Evolutionary conservation across 2,797 vertebrate species (phyloP).

Genomic region (Discoglossus pictus): DNA sequence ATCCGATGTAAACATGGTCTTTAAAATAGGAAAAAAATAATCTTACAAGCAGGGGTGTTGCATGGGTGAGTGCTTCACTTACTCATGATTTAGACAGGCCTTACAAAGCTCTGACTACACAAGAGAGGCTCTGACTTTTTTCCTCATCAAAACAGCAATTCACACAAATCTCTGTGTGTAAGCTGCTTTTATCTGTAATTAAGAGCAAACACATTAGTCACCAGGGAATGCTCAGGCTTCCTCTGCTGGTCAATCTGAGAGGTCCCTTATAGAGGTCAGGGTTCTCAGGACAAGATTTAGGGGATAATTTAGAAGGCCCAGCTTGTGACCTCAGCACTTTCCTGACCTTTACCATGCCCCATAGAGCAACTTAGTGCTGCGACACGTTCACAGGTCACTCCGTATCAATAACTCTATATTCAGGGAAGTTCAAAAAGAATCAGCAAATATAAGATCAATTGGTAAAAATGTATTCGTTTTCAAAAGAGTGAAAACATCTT

Average conservation of each 20-base stretch:
- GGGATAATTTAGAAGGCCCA: constrained; percentile 10
- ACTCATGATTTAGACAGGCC: neutral
- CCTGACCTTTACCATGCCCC: constrained; percentile 31
- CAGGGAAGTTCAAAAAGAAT: too few relatives aligned
- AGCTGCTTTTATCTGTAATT: constrained; percentile 29
- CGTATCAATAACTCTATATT: too few relatives aligned
- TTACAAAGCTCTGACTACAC: constrained; percentile 14
- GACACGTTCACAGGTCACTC: too few relatives aligned
- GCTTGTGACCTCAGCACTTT: constrained; percentile 3
- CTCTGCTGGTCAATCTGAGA: constrained; percentile 1
- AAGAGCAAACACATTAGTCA: constrained; percentile 37
- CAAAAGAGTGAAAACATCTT: neutral
- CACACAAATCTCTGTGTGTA: constrained; percentile 24
- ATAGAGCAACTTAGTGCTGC: neutral
- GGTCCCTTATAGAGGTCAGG: constrained; percentile 35
- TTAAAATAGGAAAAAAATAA: too few relatives aligned
- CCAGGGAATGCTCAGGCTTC: neutral
- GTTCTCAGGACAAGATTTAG: constrained; percentile 36
- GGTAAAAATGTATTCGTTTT: too few relatives aligned
- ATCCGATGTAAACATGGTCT: too few relatives aligned
- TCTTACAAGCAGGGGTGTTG: neutral
- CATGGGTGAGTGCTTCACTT: constrained; percentile 8
- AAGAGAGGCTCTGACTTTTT: neutral
- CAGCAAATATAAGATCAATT: too few relatives aligned
- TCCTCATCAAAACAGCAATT: neutral